These are phyloP conservation scores for Euphonia xanthogaster DNA, from an alignment of 2,797 vertebrate species.

Conservation along the genomic window DNA sequence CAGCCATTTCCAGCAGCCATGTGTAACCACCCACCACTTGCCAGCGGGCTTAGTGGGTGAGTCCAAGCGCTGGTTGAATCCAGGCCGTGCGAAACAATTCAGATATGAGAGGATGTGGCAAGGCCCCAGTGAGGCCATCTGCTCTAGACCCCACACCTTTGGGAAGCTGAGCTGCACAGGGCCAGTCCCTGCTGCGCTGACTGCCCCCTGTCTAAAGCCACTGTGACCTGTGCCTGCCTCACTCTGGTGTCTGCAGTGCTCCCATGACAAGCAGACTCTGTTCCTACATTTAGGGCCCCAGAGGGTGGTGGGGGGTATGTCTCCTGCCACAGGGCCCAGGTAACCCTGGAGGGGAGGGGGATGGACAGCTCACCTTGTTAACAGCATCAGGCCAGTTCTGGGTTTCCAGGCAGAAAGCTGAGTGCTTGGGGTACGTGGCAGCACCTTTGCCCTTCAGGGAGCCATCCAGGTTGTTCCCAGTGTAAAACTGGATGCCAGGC, in stretches of 20 bases:
- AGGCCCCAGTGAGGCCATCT: background rate
- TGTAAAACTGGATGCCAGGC: slow-evolving; percentile 95
- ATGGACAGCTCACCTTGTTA: slow-evolving; percentile 83
- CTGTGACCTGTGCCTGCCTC: background rate
- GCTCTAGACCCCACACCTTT: background rate
- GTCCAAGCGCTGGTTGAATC: accelerated
- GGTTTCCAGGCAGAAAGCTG: slow-evolving; percentile 92
- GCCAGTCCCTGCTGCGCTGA: accelerated
- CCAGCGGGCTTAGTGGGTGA: accelerated
- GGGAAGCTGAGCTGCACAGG: background rate
- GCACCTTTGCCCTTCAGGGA: slow-evolving; percentile 84
- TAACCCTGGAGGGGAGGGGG: background rate
- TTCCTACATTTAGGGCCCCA: background rate
- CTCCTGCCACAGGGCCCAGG: background rate
- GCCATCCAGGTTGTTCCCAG: slow-evolving; percentile 91
- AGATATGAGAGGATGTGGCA: background rate
- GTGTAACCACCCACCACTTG: background rate
- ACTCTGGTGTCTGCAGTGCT: background rate
- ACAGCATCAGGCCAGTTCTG: slow-evolving; percentile 94
- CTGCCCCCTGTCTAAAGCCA: background rate
- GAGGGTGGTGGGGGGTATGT: accelerated
- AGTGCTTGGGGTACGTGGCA: slow-evolving; percentile 83
- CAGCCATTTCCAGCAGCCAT: background rate
- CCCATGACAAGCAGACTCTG: background rate
- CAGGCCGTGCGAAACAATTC: background rate